Percentiles rank a stretch among this genome's conserved stretches.
phyloP scores from a whole-genome alignment of 2,797 vertebrate genomes.

The Rhincodon typus region DNA sequence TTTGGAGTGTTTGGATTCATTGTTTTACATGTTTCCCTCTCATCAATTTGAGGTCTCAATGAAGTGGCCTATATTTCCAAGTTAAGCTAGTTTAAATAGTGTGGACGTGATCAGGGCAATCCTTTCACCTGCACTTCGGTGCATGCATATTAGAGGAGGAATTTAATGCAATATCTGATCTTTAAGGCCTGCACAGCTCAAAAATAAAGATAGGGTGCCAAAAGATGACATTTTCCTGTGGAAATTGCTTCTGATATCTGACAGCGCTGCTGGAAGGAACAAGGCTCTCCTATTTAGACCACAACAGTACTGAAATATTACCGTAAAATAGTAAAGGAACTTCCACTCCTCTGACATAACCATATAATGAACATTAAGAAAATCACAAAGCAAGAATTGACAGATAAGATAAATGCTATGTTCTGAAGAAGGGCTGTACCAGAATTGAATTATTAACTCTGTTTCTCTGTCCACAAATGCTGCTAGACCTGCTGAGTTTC shows the following conservation, averaged over 20 bases:
- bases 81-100: background rate
- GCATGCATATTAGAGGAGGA: background rate
- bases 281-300: background rate
- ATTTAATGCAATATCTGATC: background rate
- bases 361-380: background rate
- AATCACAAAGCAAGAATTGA: background rate
- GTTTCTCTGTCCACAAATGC: too few species aligned
- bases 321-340: background rate
- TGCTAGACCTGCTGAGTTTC: too few species aligned
- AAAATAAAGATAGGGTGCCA: background rate
- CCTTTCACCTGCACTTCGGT: background rate
- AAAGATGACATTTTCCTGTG: background rate
- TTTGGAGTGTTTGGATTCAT: background rate
- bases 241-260: background rate
- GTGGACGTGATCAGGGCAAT: background rate
- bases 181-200: background rate
- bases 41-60: background rate
- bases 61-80: background rate
- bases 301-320: background rate
- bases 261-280: background rate
- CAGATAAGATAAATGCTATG: background rate
- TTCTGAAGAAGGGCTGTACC: too few species aligned
- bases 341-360: background rate
- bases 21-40: background rate
- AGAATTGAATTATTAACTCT: too few species aligned